Conservation (phyloP, 2,888 invertebrate genomes). For the Acronicta alni region DNA sequence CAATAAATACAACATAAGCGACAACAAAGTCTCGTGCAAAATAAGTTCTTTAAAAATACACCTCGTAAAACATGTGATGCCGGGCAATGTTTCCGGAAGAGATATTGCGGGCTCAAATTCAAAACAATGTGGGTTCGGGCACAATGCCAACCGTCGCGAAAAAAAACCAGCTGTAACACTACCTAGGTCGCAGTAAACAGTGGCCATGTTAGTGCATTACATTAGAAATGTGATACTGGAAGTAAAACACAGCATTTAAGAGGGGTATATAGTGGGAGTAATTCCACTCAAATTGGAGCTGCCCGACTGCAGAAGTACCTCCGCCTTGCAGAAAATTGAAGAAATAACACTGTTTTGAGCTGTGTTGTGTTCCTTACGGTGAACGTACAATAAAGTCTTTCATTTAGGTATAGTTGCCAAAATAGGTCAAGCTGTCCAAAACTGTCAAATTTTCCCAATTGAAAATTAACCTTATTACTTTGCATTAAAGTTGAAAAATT, state of each 20-base stretch:
- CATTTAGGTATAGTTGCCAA: too few species aligned
- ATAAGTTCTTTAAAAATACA: slow-evolving; percentile 6
- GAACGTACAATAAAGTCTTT: too few species aligned
- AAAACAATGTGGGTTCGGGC: slow-evolving; percentile 47
- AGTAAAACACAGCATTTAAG: not conserved
- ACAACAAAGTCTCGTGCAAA: slow-evolving; percentile 8
- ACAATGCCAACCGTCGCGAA: slow-evolving; percentile 40
- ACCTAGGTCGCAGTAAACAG: slow-evolving; percentile 25
- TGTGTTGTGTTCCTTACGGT: too few species aligned
- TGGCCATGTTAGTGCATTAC: slow-evolving; percentile 21
- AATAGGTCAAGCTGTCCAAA: too few species aligned
- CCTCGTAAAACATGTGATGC: slow-evolving; percentile 16
- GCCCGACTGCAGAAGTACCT: too few species aligned
- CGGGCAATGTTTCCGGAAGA: slow-evolving; percentile 42
- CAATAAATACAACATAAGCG: not conserved
- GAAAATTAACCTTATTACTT: too few species aligned
- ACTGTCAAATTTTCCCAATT: too few species aligned
- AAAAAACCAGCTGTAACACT: slow-evolving; percentile 24
- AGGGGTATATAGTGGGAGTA: too few species aligned
- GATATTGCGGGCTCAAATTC: slow-evolving; percentile 24
- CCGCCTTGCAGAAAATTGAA: too few species aligned
- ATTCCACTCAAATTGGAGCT: too few species aligned
- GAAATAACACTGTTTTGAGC: too few species aligned
- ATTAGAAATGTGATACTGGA: slow-evolving; percentile 19
- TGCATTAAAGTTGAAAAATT: too few species aligned